A percentile compares a stretch with the other conserved stretches of the same genome.
Evolutionary conservation across 2,113 vertebrate genomes (phyloP).

Genomic region (Loxodonta africana): DNA sequence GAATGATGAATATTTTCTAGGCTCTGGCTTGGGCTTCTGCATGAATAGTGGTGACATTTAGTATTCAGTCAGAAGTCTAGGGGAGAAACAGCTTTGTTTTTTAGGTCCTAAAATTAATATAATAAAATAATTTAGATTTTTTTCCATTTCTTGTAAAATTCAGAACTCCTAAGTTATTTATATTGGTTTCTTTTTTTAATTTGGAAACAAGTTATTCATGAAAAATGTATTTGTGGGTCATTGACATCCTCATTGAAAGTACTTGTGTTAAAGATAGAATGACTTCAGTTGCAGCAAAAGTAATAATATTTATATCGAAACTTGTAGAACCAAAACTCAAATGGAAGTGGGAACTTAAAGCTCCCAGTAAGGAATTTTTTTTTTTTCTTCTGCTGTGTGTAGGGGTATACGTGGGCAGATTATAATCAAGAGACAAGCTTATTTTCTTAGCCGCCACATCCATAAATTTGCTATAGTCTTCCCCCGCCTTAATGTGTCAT

Average conservation of each 20-base stretch:
- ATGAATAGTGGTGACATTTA: background rate
- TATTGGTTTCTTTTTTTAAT: conserved; percentile 41
- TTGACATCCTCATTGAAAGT: background rate
- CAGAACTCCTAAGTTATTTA: conserved; percentile 41
- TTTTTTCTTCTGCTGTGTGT: conserved; percentile 67
- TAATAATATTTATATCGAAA: conserved; percentile 1
- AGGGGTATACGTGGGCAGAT: background rate
- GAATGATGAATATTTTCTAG: background rate
- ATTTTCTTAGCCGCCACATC: conserved; percentile 54
- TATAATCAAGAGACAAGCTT: conserved; percentile 74
- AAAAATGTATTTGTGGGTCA: background rate
- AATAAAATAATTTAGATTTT: background rate
- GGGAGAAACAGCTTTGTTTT: background rate
- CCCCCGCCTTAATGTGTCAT: conserved; percentile 55
- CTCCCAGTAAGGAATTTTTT: background rate
- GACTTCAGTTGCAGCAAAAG: conserved; percentile 24
- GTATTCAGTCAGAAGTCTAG: background rate
- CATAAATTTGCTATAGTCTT: conserved; percentile 75
- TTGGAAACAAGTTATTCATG: conserved; percentile 24
- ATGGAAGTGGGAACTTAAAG: conserved; percentile 62
- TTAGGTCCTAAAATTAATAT: conserved; percentile 13
- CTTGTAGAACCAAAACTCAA: background rate
- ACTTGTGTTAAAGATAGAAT: background rate
- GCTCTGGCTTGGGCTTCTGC: background rate
- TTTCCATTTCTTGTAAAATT: background rate